Evolutionary conservation across 2,888 invertebrate species (phyloP).

Genomic region (Chironomus riparius): DNA sequence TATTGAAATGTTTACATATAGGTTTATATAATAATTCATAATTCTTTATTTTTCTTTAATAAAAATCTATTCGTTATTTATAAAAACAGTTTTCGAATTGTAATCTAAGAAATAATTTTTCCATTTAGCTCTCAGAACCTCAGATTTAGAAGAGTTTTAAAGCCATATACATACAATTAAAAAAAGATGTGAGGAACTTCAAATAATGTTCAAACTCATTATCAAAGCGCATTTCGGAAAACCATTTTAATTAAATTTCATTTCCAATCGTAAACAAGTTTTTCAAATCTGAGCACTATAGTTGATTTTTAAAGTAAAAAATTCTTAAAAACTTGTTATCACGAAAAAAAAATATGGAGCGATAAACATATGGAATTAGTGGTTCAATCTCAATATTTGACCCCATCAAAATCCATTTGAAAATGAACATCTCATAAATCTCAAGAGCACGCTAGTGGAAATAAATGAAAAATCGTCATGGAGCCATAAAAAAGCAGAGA

Average conservation of each 20-base stretch:
- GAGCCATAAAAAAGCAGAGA: conserved; percentile 10
- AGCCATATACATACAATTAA: no score
- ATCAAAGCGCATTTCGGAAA: not conserved
- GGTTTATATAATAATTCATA: no score
- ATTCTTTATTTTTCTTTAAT: no score
- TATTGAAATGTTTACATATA: no score
- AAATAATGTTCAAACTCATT: not conserved
- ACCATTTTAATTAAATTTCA: not conserved
- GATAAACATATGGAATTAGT: not conserved
- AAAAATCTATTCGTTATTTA: no score
- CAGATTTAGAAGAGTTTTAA: no score
- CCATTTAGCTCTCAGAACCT: no score
- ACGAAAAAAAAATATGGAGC: not conserved
- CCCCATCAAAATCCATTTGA: not conserved
- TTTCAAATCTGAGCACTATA: not conserved
- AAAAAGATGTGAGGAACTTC: no score
- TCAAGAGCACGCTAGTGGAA: not conserved
- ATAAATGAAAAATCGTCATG: conserved; percentile 7
- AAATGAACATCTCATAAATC: conserved; percentile 8
- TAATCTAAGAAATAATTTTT: no score
- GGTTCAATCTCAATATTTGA: not conserved
- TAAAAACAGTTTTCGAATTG: no score
- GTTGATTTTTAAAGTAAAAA: not conserved
- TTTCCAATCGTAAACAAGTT: not conserved
- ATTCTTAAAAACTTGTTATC: not conserved